Base-by-base conservation (phyloP, 2,797 vertebrate species). In the Sebastes minor region DNA sequence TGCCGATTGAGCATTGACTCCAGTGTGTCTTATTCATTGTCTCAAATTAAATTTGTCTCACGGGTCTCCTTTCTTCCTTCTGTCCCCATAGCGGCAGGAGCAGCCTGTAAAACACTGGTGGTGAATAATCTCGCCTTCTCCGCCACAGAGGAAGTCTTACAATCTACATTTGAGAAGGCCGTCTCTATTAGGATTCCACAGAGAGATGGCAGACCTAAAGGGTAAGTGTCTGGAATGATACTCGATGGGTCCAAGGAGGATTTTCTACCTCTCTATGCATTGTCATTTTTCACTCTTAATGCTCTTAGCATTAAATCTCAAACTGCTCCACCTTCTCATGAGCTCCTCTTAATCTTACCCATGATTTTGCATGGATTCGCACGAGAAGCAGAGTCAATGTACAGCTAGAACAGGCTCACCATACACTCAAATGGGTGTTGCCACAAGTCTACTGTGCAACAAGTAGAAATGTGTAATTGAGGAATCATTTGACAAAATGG, bases 91-190 rank as follows among this genome's bases (percentile, higher is more conserved):
- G 87, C 3, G 1, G 1, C 80, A 13, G 91, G 55, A 76, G 81
- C 81, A 33, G 94, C 94, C 72, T 94, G 94, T 11, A 99, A 99
- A 92, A 97, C 97, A 0, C 91, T 99, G 38, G 95, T 99, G 32
- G 97, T 99, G 74, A 99, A 98, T 92, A 99, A 99, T 82, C 95
- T 99, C 0, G 89, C 98, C 0, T 99, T 98, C 3, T 97, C 88
- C 70, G 98, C 97, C 2, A 97, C 97, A 67, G 98, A 99, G 88
- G 97, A 97, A 1, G 90, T 90, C 22, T 94, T 99, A 1, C 97
- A 98, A 76, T 96, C 97, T 57, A 80, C 97, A 3, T 99, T 99
- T 86, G 98, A 98, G 72, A 99, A 99, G 80, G 97, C 98, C 0
- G 94, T 97, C 6, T 94, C 96, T 1, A 96, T 99, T 86, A 97